Conservation (phyloP, 2,113 vertebrate species). For the Nycticryphes semicollaris region DNA sequence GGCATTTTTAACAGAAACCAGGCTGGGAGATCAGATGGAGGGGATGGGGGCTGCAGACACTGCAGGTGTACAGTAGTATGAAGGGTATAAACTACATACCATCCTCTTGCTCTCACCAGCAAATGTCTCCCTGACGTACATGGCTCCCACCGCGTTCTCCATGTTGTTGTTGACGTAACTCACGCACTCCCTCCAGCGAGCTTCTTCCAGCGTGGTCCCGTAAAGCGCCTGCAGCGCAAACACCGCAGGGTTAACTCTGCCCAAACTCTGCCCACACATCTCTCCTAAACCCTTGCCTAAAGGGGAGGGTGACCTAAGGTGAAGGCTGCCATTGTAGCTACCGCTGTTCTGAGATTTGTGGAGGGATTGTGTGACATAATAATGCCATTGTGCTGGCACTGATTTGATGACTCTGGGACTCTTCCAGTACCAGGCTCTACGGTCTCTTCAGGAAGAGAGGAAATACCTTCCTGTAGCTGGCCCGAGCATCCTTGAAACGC, state of each 20-base stretch:
- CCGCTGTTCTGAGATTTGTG: neutral
- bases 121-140: slow-evolving; percentile 91
- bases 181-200: slow-evolving; percentile 92
- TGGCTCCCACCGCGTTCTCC: slow-evolving; percentile 92
- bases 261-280: neutral
- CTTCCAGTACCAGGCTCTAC: neutral
- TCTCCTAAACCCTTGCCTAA: neutral
- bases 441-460: neutral
- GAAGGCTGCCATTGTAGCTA: neutral
- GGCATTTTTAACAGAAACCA: neutral
- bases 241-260: neutral
- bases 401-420: neutral
- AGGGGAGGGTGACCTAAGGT: neutral
- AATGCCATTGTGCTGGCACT: neutral
- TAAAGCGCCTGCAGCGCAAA: slow-evolving; percentile 80
- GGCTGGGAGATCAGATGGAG: neutral
- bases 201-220: slow-evolving; percentile 90
- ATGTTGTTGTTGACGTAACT: slow-evolving; percentile 94
- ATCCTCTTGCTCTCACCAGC: slow-evolving; percentile 90
- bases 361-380: fast-evolving
- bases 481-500: slow-evolving; percentile 88
- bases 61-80: slow-evolving; percentile 8
- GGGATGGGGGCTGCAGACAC: neutral
- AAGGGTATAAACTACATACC: slow-evolving; percentile 78
- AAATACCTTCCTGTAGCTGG: slow-evolving; percentile 83